Base-by-base conservation (phyloP, 2,888 invertebrate genomes). In the Uropetala carovei region DNA sequence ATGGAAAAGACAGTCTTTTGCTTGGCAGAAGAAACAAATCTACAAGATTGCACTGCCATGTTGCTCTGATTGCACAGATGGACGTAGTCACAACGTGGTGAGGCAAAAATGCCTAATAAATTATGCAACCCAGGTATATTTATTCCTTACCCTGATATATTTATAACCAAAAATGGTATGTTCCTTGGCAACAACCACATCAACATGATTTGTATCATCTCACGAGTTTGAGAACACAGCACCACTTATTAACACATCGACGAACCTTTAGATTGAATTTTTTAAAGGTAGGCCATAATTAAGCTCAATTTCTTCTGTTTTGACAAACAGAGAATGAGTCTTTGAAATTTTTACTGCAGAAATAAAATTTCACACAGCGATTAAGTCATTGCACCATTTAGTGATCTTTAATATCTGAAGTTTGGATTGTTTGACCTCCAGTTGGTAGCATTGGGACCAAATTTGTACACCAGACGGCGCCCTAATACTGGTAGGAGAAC, bases 381-480 rank as follows among this genome's bases (percentile, higher is more conserved):
- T 27, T 27, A 43, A 75, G 75, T 75, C 75, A 75, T 13, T 75
- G 22, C 68, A 27, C 27, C 75, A 27, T 27, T 14, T 10, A 9
- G 27, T 27, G 13, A 4, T 27, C 27, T 22, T 75, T 75, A 75
- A 75, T 27, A 75, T 75, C 75, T 27, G 92, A 96, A 96, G 93
- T 96, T 96, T 16, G 97, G 97, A 94, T 97, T 96, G 93, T 96
- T 96, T 13, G 97, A 97, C 94, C 96, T 96, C 97, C 97, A 98
- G 93, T 97, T 97, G 57, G 97, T 97, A 0, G 98, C 98, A 93
- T 97, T 97, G 93, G 96, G 97, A 0, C 98, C 98, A 95, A 98
- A 98, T 94, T 97, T 97, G 95, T 98, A 98, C 91, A 98, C 98
- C 93, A 98, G 95, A 92, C 98, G 96, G 82, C 97, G 96, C 16